Base-by-base conservation (phyloP, 2,113 vertebrate genomes). In the Scatophagus argus region DNA sequence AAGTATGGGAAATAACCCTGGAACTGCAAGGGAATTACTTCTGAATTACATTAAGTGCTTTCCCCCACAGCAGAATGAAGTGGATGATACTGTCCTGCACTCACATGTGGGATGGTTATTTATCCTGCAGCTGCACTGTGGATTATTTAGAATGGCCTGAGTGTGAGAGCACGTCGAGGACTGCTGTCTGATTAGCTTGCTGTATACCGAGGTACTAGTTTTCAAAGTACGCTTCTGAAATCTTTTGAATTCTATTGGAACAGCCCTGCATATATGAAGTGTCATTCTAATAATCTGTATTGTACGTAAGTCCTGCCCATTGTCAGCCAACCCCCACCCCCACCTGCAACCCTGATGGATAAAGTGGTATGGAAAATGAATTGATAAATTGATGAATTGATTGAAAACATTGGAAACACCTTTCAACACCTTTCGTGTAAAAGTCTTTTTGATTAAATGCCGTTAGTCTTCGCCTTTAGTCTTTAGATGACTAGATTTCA, bases 121-220 rank as follows among this genome's bases (percentile, higher is more conserved):
- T 85, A 81, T 77, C 78, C 59, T 66, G 72, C 77, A 82, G 88
- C 82, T 89, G 86, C 76, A 82, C 23, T 27, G 75, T 82, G 61
- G 61, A 58, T 56, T 71, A 77, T 60, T 83, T 82, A 71, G 58
- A 85, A 51, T 21, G 25, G 23, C 31, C 79, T 41, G 70, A 79
- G 61, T 70, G 55, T 13, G 39, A 73, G 88, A 81, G 32, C 64
- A 46, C 17, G 43, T 70, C 63, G 56, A 85, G 81, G 83, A 84
- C 75, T 80, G 77, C 74, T 82, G 70, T 61, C 73, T 63, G 58
- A 67, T 76, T 71, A 16, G 52, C 6, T 66, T 44, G 32, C 10
- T 16, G 4, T 25, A 25, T n/a, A 67, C 17, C 29, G 16, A 38
- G 51, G 31, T 17, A 10, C 43, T 55, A 21, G n/a, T 52, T 77